A percentile compares a stretch with the other conserved stretches of the same genome.
Conservation (phyloP, 2,888 invertebrate genomes). For the Melipona beecheii region DNA sequence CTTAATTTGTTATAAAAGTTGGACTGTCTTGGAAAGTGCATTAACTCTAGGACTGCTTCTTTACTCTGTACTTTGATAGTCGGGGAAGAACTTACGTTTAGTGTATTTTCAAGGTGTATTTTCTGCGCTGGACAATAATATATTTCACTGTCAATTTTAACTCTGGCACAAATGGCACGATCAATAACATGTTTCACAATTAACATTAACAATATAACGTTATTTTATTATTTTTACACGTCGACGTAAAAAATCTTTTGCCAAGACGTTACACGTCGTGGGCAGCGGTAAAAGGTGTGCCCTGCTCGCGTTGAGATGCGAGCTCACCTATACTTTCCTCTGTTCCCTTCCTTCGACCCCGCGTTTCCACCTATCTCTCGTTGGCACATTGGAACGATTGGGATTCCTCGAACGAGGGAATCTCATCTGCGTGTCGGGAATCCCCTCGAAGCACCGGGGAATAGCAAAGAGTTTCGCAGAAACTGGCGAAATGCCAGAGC, state of each 20-base stretch:
- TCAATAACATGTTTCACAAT: too few relatives aligned
- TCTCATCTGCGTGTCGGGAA: constrained; percentile 44
- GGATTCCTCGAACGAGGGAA: constrained; percentile 51
- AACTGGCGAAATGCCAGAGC: constrained; percentile 35
- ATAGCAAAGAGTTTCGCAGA: constrained; percentile 45
- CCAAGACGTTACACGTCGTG: constrained; percentile 39
- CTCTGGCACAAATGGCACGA: too few relatives aligned
- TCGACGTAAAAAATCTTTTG: not conserved
- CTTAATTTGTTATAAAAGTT: too few relatives aligned
- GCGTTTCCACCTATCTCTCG: constrained; percentile 5
- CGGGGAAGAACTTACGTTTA: too few relatives aligned
- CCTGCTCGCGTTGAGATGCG: constrained; percentile 64
- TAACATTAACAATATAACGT: too few relatives aligned
- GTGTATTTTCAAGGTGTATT: too few relatives aligned
- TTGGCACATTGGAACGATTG: constrained; percentile 47
- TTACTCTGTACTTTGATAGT: too few relatives aligned
- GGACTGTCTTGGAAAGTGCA: too few relatives aligned
- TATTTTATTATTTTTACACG: too few relatives aligned
- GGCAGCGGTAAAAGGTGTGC: constrained; percentile 57
- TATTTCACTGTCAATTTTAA: too few relatives aligned
- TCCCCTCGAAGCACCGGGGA: constrained; percentile 34
- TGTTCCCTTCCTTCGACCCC: not conserved
- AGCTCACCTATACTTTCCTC: constrained; percentile 54
- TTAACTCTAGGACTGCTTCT: too few relatives aligned
- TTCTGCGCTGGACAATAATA: too few relatives aligned